Conservation (phyloP, 2,113 vertebrate genomes). For the Poecile atricapillus region DNA sequence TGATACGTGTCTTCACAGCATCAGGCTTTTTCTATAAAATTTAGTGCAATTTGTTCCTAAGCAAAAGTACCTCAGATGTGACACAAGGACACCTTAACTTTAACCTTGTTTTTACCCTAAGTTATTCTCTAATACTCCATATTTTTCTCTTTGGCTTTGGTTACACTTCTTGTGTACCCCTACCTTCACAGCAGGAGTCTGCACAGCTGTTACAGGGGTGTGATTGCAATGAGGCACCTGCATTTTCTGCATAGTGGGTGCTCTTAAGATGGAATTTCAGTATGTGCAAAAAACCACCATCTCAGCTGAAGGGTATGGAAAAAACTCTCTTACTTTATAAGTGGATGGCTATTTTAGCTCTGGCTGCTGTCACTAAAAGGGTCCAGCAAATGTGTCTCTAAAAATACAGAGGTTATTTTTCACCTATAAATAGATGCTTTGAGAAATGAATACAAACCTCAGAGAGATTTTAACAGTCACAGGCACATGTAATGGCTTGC, state of each 20-base stretch:
- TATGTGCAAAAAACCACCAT: neutral
- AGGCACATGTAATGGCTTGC: neutral
- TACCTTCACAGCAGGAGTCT: neutral
- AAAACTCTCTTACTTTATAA: neutral
- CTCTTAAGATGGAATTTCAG: neutral
- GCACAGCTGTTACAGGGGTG: neutral
- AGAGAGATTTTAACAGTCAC: neutral
- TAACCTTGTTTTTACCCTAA: neutral
- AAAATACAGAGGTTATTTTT: constrained; percentile 48
- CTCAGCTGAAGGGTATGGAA: neutral
- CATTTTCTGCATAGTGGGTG: neutral
- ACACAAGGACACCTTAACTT: neutral
- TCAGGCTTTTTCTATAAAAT: neutral
- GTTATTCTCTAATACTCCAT: neutral
- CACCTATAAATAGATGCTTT: constrained; percentile 36
- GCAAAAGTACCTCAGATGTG: neutral
- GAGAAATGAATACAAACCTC: constrained; percentile 25
- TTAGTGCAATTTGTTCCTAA: neutral
- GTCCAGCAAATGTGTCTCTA: constrained; percentile 36
- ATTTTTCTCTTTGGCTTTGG: neutral
- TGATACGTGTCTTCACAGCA: neutral
- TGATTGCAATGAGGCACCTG: constrained; percentile 1
- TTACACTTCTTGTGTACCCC: neutral
- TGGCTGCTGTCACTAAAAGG: constrained; percentile 11
- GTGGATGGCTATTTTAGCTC: constrained; percentile 22